Percentiles rank a stretch among this genome's conserved stretches.
phyloP scores from a whole-genome alignment of 2,888 invertebrate genomes.

The Conops quadrifasciatus region DNA sequence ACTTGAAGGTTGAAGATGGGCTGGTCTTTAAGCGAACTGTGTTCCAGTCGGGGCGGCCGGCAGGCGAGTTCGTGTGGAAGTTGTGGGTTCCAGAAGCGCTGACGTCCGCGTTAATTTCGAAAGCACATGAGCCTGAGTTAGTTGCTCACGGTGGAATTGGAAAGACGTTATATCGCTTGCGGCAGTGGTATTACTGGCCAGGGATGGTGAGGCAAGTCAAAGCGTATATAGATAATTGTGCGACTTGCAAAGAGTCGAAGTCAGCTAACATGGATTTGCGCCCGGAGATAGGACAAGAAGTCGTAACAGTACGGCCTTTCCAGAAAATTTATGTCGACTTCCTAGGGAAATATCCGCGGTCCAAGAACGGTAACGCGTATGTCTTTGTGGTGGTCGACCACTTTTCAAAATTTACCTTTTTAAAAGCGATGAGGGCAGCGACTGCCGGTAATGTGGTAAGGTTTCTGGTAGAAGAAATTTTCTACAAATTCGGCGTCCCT shows the following conservation, averaged over 20 bases:
- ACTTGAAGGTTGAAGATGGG: constrained; percentile 14
- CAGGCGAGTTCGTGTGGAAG: constrained; percentile 28
- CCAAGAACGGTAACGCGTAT: neutral
- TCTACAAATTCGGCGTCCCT: too few species aligned
- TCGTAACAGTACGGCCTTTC: too few species aligned
- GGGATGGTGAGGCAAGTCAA: neutral
- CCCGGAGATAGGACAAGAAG: too few species aligned
- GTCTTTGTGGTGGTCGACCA: neutral
- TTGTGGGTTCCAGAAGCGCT: constrained; percentile 32
- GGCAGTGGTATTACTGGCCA: neutral
- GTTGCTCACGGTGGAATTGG: constrained; percentile 33
- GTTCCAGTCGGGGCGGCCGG: neutral
- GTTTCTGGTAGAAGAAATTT: too few species aligned
- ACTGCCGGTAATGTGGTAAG: too few species aligned
- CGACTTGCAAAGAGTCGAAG: neutral
- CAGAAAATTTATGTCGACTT: too few species aligned
- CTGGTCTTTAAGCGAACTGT: too few species aligned
- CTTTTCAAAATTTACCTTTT: too few species aligned
- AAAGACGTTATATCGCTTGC: constrained; percentile 28
- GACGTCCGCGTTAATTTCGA: neutral
- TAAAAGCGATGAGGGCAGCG: too few species aligned
- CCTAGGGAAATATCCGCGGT: neutral
- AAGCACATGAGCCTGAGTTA: constrained; percentile 19
- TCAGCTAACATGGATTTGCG: neutral
- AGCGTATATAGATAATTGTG: neutral